phyloP scores from a whole-genome alignment of 2,113 vertebrate genomes.

The Percina caprodes region DNA sequence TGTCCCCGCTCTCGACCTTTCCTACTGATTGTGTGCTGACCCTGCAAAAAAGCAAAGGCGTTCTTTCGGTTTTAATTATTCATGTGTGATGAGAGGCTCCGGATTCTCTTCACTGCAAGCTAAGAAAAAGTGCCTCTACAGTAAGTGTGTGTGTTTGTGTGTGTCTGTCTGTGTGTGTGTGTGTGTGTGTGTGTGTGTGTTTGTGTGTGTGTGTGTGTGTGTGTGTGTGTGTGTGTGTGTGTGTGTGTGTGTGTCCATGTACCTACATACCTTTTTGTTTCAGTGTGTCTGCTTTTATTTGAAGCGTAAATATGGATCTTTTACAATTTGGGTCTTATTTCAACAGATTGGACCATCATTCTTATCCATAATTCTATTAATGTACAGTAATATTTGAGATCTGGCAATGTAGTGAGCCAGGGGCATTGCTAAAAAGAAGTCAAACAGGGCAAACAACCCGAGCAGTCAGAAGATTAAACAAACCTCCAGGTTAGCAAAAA shows the following conservation, averaged over 20 bases:
- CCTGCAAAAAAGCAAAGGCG: conserved; percentile 75
- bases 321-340: background rate
- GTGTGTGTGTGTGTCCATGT: background rate
- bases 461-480: background rate
- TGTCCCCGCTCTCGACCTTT: conserved; percentile 70
- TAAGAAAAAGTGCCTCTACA: conserved; percentile 46
- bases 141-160: conserved; percentile 26
- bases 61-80: conserved; percentile 82
- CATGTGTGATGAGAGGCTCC: conserved; percentile 73
- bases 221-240: conserved; percentile 7
- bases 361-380: background rate
- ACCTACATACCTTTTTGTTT: conserved; percentile 13
- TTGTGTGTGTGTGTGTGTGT: conserved; percentile 3
- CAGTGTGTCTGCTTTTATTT: conserved; percentile 5
- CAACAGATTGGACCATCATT: background rate
- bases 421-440: conserved; percentile 2
- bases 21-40: conserved; percentile 76
- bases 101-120: conserved; percentile 55
- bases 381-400: background rate
- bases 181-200: conserved; percentile 10
- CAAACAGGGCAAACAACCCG: background rate
- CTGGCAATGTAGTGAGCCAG: background rate
- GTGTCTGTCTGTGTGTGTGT: conserved; percentile 7
- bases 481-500: background rate
- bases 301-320: background rate